These are phyloP conservation scores for Carduelis carduelis DNA, from an alignment of 2,797 vertebrate genomes.

Conservation along the genomic window DNA sequence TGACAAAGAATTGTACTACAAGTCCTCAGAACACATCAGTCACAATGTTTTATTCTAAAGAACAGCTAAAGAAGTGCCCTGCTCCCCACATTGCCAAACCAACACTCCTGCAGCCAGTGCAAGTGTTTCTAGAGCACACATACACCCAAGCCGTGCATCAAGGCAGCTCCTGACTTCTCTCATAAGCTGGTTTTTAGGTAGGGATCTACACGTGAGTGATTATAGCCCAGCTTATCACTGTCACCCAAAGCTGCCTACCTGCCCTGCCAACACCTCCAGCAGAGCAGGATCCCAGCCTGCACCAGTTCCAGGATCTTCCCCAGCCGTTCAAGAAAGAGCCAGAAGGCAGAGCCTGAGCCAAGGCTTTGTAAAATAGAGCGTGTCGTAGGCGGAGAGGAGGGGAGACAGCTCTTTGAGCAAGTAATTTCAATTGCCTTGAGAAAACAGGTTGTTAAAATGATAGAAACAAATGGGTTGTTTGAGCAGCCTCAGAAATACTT, in stretches of 20 bases:
- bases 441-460: slow-evolving; percentile 50
- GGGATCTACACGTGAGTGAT: background rate
- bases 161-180: background rate
- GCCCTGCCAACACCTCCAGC: background rate
- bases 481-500: slow-evolving; percentile 2
- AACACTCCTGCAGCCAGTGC: background rate
- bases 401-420: background rate
- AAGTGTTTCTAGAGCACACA: background rate
- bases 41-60: background rate
- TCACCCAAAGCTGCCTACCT: background rate
- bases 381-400: background rate
- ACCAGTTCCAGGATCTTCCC: background rate
- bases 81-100: background rate
- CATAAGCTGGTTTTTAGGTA: background rate
- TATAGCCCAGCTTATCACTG: background rate
- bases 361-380: background rate
- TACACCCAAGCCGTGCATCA: background rate
- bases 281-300: background rate
- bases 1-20: background rate
- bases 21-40: background rate
- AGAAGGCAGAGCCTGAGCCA: background rate
- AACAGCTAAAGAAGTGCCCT: background rate
- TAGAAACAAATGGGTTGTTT: slow-evolving; percentile 32
- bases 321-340: background rate
- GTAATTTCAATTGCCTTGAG: slow-evolving; percentile 24